Evolutionary conservation across 2,113 vertebrate genomes (phyloP), one percentile per base, ranked within the genome.

Genomic region (Tupaia chinensis): DNA sequence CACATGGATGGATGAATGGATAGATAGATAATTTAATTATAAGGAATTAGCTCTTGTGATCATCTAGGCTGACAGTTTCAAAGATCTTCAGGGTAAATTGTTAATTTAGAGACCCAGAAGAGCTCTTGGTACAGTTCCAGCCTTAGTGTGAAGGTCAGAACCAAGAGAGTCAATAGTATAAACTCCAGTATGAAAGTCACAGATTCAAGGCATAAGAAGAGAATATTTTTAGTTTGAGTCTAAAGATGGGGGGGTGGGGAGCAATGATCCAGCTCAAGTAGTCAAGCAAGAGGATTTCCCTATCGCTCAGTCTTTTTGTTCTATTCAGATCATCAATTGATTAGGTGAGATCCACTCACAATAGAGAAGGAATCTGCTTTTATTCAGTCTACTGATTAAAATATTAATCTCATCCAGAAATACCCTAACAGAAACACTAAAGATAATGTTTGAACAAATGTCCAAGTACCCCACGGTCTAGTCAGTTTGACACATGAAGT

Each of bases 321-420:
- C 61, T 44, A 44, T 63, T 88, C 11, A 86, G 11, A 3, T 58
- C 15, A 92, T 89, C 58, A 84, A 16, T 19, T 89, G 70, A 77
- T 69, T 86, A 54, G 20, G 9, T n/a, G 5, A 53, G 32, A 2
- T 5, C 3, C 5, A 74, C 6, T 2, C 32, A 68, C 13, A n/a
- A 72, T 78, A 85, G 65, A 34, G 3, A 78, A 5, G 27, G 7
- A 85, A 4, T 92, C 69, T 77, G 34, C 29, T 90, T 90, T 74
- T 96, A 92, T 56, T 87, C 19, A 61, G 19, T 77, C 61, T 93
- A 84, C 22, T 22, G 29, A 95, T 92, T 89, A n/a, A 94, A 85
- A 85, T 72, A 7, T 63, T 74, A 82, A 44, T 54, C 68, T 82
- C 32, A 94, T 82, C 19, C 32, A 78, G 22, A 86, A 77, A 61